Percentiles rank a stretch among this genome's conserved stretches.
These are phyloP conservation scores for Clamator glandarius DNA, from an alignment of 2,797 vertebrate species.

Conservation along the genomic window DNA sequence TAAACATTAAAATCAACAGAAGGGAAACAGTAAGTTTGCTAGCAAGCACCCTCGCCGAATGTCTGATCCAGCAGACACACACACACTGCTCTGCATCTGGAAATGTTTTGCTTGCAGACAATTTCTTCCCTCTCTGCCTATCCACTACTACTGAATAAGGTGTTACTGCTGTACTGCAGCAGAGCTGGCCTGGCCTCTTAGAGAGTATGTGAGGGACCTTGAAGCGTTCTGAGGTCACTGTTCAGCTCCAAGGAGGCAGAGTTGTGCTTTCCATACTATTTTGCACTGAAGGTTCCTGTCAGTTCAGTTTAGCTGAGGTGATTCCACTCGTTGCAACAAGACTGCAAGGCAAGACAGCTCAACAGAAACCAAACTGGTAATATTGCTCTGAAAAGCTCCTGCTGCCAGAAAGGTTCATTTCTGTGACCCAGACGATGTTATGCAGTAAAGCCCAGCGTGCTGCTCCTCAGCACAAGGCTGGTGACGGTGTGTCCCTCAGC, in stretches of 20 bases:
- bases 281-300: background rate
- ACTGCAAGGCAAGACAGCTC: background rate
- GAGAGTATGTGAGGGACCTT: background rate
- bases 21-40: background rate
- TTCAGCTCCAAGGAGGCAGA: background rate
- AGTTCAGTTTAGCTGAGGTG: background rate
- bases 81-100: background rate
- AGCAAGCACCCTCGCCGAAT: background rate
- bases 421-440: background rate
- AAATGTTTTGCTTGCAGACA: background rate
- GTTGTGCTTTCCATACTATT: background rate
- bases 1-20: background rate
- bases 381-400: background rate
- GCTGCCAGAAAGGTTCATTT: background rate
- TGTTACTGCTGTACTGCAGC: background rate
- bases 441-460: fast-evolving
- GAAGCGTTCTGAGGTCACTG: background rate
- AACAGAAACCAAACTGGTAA: background rate
- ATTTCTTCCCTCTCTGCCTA: background rate
- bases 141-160: background rate
- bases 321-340: background rate
- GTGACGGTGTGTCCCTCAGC: too few species aligned
- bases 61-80: background rate
- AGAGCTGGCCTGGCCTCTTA: background rate
- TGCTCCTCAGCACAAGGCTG: too few species aligned